Percentiles rank a stretch among this genome's conserved stretches.
Evolutionary conservation across 2,797 vertebrate species (phyloP).

Genomic region (Antennarius maculatus): DNA sequence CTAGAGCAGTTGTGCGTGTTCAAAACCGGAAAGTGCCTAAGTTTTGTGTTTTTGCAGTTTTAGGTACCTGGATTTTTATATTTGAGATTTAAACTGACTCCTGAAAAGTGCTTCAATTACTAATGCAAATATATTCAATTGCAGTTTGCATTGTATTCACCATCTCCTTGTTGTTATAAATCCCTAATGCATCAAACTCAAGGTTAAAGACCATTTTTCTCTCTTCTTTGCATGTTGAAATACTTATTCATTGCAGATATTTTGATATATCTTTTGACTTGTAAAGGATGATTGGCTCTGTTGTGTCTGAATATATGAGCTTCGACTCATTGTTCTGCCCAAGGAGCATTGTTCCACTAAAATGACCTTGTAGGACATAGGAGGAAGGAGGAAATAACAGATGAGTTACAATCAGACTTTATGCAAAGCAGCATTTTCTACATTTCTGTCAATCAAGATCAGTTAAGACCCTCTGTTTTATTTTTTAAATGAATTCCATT

Average conservation of each 20-base stretch:
- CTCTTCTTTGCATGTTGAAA: constrained; percentile 10
- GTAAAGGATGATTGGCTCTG: constrained; percentile 9
- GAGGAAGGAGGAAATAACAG: constrained; percentile 7
- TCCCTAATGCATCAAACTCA: constrained; percentile 17
- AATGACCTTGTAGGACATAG: constrained; percentile 39
- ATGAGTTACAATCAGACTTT: background rate
- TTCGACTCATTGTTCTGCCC: constrained; percentile 7
- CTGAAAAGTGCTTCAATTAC: too few species aligned
- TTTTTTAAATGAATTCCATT: constrained; percentile 30
- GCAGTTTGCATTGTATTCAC: too few species aligned
- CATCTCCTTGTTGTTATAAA: too few species aligned
- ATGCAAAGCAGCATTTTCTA: constrained; percentile 29
- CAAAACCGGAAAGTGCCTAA: too few species aligned
- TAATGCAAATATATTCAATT: too few species aligned
- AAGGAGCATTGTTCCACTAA: constrained; percentile 10
- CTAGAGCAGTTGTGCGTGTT: too few species aligned
- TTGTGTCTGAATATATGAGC: constrained; percentile 4
- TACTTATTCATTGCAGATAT: constrained; percentile 28
- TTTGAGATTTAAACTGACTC: too few species aligned
- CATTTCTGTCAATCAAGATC: constrained; percentile 19
- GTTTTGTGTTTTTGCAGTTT: too few species aligned
- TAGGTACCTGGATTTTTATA: too few species aligned
- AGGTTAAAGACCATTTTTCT: constrained; percentile 36
- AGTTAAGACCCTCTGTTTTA: constrained; percentile 22
- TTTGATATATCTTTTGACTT: constrained; percentile 10